These are phyloP conservation scores for Drosophila kuntzei DNA, from an alignment of 2,888 invertebrate genomes.

Conservation along the genomic window DNA sequence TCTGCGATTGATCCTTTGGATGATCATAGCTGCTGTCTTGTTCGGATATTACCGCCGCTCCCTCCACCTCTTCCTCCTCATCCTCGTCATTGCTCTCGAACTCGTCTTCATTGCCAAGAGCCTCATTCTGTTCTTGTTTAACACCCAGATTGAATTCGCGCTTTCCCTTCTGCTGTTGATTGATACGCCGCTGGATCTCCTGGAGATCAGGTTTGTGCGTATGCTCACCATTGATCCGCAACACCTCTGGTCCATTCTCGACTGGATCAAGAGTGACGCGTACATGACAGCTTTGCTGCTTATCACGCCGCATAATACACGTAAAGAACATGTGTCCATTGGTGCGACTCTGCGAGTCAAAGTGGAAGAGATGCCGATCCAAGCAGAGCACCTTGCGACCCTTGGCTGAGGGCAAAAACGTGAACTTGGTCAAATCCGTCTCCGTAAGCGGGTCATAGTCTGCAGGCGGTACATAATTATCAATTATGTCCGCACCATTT, in stretches of 20 bases:
- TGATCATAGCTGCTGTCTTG: constrained; percentile 45
- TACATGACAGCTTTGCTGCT: constrained; percentile 75
- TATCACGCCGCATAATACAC: constrained; percentile 75
- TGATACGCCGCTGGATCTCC: constrained; percentile 65
- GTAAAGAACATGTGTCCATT: constrained; percentile 79
- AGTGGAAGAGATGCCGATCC: constrained; percentile 77
- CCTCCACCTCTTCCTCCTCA: constrained; percentile 29
- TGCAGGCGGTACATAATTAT: constrained; percentile 45
- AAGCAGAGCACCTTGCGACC: constrained; percentile 80
- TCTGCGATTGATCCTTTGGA: constrained; percentile 13
- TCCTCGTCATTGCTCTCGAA: constrained; percentile 30
- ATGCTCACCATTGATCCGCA: constrained; percentile 77
- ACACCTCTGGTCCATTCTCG: constrained; percentile 62
- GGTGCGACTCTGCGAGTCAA: constrained; percentile 74
- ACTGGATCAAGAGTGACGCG: constrained; percentile 74
- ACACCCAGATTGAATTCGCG: background rate
- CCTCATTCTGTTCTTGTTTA: background rate
- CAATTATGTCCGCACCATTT: constrained; percentile 55
- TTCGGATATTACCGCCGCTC: constrained; percentile 5
- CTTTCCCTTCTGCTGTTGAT: constrained; percentile 53
- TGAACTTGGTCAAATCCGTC: constrained; percentile 70
- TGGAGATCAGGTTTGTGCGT: constrained; percentile 64
- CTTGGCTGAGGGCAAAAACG: constrained; percentile 80
- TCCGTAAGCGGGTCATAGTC: constrained; percentile 62
- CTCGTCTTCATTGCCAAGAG: constrained; percentile 10